Evolutionary conservation across 2,113 vertebrate species (phyloP), one percentile per base, ranked within the genome.

Genomic region (Cyphomyrus plagiostoma): DNA sequence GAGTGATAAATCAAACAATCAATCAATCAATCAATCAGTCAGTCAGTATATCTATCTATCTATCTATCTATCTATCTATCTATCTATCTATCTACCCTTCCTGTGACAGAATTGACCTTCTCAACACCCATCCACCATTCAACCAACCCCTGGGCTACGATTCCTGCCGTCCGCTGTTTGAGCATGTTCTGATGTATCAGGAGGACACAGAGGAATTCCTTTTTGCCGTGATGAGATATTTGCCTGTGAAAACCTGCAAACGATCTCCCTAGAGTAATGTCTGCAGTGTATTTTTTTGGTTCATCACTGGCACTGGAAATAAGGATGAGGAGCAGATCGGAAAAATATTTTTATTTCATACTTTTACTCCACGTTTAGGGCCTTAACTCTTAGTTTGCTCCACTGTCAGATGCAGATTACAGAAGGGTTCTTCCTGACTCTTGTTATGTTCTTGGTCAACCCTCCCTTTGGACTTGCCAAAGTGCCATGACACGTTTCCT

Each of bases 251-350:
- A 80, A 42, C 74, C 74, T 80, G 74, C 35, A 80, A 42, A 80
- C 15, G 13, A 17, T 39, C 70, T 80, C 74, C 74, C 30, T 35
- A 80, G 74, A 80, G 74, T 80, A 19, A 80, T 80, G 15, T 39
- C 13, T n/a, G 90, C 90, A 21, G 58, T 90, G 91, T 3, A 30
- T 88, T 89, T 83, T 92, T 11, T 89, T 88, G 19, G 19, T 39
- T 77, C 15, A 77, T 39, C 5, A 86, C 92, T 42, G 1, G 92
- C 80, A 88, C 0, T 10, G 88, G 92, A 92, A 91, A 91, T 89
- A 89, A 91, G 90, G 92, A 92, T 93, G 91, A 90, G 90, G 90
- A 95, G 93, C 95, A 42, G 70, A 74, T 35, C n/a, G 3, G 66
- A 77, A 77, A 35, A 42, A 42, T 15, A 2, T 80, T 80, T 74